A percentile compares a stretch with the other conserved stretches of the same genome.
phyloP scores from a whole-genome alignment of 2,113 vertebrate genomes.

The Proterorhinus semilunaris region DNA sequence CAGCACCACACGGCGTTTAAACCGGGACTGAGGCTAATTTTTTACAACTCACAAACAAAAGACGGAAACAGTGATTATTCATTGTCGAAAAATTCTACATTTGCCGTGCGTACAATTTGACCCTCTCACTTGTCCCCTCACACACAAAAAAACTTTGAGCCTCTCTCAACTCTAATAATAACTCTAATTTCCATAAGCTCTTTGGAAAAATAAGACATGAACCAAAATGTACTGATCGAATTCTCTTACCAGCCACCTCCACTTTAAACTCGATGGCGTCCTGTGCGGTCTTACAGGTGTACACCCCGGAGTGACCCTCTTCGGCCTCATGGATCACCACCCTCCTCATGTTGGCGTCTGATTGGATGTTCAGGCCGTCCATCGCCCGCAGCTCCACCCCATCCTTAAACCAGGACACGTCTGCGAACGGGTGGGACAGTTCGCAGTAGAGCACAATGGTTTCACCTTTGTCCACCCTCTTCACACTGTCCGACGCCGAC shows the following conservation, averaged over 20 bases:
- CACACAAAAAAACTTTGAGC: too few relatives aligned
- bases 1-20: too few relatives aligned
- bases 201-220: too few relatives aligned
- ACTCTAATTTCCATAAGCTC: too few relatives aligned
- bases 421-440: constrained; percentile 62
- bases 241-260: constrained; percentile 67
- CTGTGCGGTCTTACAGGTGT: constrained; percentile 70
- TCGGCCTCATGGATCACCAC: constrained; percentile 74
- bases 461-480: constrained; percentile 58
- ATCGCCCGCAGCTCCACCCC: constrained; percentile 56
- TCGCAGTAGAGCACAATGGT: constrained; percentile 78
- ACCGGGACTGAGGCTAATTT: too few relatives aligned
- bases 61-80: too few relatives aligned
- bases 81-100: too few relatives aligned
- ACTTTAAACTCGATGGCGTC: constrained; percentile 73
- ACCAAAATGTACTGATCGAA: too few relatives aligned
- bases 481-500: constrained; percentile 63
- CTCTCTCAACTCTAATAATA: too few relatives aligned
- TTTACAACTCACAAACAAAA: too few relatives aligned
- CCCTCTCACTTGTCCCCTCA: too few relatives aligned
- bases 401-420: constrained; percentile 75
- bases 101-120: too few relatives aligned
- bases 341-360: constrained; percentile 76
- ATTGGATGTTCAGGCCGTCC: constrained; percentile 70
- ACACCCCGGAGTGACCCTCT: constrained; percentile 69